Percentiles rank a stretch among this genome's conserved stretches.
These are phyloP conservation scores for Zaprionus inermis DNA, from an alignment of 1,140 invertebrate genomes.

Conservation along the genomic window DNA sequence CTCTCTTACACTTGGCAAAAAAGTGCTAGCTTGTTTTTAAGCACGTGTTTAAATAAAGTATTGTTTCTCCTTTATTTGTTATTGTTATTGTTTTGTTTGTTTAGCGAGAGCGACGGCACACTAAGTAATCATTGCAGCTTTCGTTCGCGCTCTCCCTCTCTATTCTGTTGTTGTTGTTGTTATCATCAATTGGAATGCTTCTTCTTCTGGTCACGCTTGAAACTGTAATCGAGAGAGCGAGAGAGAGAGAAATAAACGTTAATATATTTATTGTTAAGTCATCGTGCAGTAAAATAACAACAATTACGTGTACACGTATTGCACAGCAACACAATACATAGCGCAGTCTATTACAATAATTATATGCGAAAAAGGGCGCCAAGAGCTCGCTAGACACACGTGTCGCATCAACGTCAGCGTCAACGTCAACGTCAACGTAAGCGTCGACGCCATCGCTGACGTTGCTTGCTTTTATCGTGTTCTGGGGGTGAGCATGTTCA, in stretches of 20 bases:
- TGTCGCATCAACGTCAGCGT: slow-evolving; percentile 54
- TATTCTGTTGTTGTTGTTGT: slow-evolving; percentile 9
- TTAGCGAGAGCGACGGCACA: slow-evolving; percentile 30
- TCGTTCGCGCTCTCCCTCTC: neutral
- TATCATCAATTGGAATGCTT: slow-evolving; percentile 45
- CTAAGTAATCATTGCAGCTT: slow-evolving; percentile 66
- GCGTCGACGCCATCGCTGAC: slow-evolving; percentile 14
- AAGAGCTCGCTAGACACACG: slow-evolving; percentile 65
- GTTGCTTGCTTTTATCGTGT: slow-evolving; percentile 26
- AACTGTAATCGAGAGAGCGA: slow-evolving; percentile 49
- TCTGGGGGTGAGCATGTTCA: slow-evolving; percentile 22
- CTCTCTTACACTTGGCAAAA: neutral
- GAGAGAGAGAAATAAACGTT: slow-evolving; percentile 26
- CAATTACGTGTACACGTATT: slow-evolving; percentile 1
- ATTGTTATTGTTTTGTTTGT: neutral
- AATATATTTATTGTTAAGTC: slow-evolving; percentile 47
- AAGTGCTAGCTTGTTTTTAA: neutral
- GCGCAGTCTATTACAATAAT: slow-evolving; percentile 57
- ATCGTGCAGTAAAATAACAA: slow-evolving; percentile 16
- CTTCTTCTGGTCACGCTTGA: slow-evolving; percentile 20
- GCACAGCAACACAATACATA: neutral
- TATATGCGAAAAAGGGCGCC: slow-evolving; percentile 78
- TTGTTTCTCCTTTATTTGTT: slow-evolving; percentile 8
- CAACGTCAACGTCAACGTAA: slow-evolving; percentile 32
- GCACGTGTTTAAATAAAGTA: slow-evolving; percentile 16